Evolutionary conservation across 2,888 invertebrate species (phyloP).

Genomic region (Antitype chi): DNA sequence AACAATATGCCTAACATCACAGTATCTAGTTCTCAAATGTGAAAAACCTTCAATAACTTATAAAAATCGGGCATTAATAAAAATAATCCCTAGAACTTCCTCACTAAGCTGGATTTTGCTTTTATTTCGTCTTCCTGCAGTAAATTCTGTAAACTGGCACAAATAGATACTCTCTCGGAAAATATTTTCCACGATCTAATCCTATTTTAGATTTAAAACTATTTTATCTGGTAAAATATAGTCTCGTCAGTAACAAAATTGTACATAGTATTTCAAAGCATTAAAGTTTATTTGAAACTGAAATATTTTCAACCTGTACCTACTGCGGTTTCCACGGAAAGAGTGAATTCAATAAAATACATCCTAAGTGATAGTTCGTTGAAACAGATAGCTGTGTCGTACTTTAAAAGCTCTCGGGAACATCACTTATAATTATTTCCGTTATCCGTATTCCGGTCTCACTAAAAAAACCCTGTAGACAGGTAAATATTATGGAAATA

Average conservation of each 20-base stretch:
- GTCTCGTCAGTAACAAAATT: background rate
- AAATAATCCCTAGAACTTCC: constrained; percentile 16
- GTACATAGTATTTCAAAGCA: background rate
- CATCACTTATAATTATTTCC: too few species aligned
- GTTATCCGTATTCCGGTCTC: background rate
- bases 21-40: background rate
- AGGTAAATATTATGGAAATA: background rate
- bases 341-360: background rate
- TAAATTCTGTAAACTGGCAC: constrained; percentile 12
- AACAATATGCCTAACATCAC: too few species aligned
- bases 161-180: constrained; percentile 5
- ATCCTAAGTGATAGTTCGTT: background rate
- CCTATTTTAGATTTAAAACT: background rate
- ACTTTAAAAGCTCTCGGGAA: background rate
- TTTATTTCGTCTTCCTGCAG: constrained; percentile 2
- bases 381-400: background rate
- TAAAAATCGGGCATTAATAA: background rate
- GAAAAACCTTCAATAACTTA: constrained; percentile 14
- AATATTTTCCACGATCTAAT: constrained; percentile 12
- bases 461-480: background rate
- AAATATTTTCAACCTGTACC: background rate
- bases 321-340: background rate
- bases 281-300: background rate
- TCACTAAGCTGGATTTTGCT: constrained; percentile 22
- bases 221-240: background rate